Conservation (phyloP, 2,113 vertebrate species). For the Aplodontia rufa region DNA sequence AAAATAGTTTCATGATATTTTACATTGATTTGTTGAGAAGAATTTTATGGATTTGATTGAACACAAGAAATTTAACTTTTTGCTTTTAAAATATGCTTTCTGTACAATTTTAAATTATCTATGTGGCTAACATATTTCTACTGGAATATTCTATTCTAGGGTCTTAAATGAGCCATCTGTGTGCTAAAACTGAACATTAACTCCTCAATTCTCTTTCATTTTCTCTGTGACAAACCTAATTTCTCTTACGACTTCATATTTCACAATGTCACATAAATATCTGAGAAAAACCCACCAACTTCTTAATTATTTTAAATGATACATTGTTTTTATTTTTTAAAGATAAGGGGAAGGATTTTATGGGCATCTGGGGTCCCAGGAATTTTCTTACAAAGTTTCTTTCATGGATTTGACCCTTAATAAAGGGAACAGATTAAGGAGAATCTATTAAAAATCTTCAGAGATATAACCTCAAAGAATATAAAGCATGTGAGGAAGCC, state of each 20-base stretch:
- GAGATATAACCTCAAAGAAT: background rate
- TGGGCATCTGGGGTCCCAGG: background rate
- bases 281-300: background rate
- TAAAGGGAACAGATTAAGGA: background rate
- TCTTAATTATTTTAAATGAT: background rate
- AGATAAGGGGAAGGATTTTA: background rate
- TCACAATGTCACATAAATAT: background rate
- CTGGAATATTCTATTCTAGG: background rate
- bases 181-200: conserved; percentile 16
- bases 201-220: conserved; percentile 28
- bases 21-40: background rate
- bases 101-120: background rate
- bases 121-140: background rate
- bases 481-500: background rate
- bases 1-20: background rate
- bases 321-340: background rate
- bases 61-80: background rate
- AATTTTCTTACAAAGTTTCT: background rate
- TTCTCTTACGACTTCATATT: conserved; percentile 23
- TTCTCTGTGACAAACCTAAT: conserved; percentile 13
- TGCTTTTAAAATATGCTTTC: background rate
- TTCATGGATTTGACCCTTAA: background rate
- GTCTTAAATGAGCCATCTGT: background rate
- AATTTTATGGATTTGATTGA: background rate
- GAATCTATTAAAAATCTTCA: background rate